Evolutionary conservation across 1,140 invertebrate species (phyloP).

Genomic region (Drosophila pseudoobscura): DNA sequence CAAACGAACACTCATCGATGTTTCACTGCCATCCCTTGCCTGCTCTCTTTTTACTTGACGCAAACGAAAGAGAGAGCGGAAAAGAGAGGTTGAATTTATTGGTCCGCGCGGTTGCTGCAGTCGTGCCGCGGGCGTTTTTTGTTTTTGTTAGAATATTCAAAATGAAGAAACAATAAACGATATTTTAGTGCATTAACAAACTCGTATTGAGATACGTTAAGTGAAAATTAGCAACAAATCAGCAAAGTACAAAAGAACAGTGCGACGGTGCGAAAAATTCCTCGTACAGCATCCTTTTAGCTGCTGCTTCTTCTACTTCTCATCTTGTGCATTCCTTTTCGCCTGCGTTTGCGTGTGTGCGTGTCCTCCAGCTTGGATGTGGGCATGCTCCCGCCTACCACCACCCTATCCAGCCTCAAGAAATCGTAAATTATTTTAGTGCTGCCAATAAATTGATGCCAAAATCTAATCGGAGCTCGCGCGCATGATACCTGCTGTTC

Average conservation of each 20-base stretch:
- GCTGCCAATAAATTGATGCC: conserved; percentile 37
- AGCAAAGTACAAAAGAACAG: background rate
- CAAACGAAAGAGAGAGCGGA: no score
- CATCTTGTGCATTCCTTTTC: conserved; percentile 39
- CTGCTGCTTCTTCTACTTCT: conserved; percentile 23
- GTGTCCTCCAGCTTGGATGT: conserved; percentile 7
- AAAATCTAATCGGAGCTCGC: conserved; percentile 10
- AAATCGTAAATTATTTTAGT: conserved; percentile 36
- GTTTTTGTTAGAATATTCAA: no score
- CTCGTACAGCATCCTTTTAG: conserved; percentile 60
- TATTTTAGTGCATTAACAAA: no score
- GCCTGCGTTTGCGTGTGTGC: conserved; percentile 30
- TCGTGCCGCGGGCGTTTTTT: no score
- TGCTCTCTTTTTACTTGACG: no score
- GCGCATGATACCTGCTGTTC: background rate
- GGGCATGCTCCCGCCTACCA: conserved; percentile 1
- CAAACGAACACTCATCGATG: no score
- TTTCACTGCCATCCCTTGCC: no score
- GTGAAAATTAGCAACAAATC: background rate
- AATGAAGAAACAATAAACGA: no score
- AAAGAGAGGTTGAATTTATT: no score
- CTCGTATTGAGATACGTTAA: no score
- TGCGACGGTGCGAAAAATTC: conserved; percentile 21
- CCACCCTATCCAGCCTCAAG: conserved; percentile 31
- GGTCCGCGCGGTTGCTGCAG: no score